Conservation (phyloP, 2,797 vertebrate species). For the Lepus oiostolus region DNA sequence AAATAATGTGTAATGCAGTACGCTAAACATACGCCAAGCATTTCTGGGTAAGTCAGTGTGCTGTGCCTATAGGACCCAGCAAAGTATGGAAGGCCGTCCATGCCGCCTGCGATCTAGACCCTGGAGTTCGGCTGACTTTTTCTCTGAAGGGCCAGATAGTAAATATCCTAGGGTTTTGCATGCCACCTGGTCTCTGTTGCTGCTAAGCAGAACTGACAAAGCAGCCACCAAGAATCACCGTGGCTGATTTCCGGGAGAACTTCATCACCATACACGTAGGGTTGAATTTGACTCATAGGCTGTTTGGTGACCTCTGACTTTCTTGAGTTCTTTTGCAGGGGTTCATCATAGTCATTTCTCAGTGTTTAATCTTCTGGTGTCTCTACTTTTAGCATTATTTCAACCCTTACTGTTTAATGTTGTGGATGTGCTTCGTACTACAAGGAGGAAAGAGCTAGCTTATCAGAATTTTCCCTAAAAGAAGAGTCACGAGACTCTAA, state of each 20-base stretch:
- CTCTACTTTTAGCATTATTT: not conserved
- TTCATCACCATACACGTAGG: not conserved
- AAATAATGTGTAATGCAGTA: not conserved
- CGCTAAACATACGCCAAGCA: not conserved
- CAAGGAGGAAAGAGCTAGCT: not conserved
- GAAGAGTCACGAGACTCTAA: constrained; percentile 27
- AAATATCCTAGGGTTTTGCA: not conserved
- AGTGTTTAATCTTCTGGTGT: not conserved
- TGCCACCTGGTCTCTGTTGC: not conserved
- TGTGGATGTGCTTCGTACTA: constrained; percentile 19
- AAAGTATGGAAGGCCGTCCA: not conserved
- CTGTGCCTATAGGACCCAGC: too few species aligned
- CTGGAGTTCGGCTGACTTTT: not conserved
- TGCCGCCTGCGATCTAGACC: not conserved
- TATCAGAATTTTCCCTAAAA: constrained; percentile 34
- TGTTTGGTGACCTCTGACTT: not conserved
- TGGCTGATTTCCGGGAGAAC: not conserved
- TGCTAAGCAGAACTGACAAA: not conserved
- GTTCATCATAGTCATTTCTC: not conserved
- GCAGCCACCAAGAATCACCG: not conserved
- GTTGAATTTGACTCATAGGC: not conserved
- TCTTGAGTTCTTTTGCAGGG: not conserved
- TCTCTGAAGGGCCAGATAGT: not conserved
- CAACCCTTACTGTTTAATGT: constrained; percentile 1
- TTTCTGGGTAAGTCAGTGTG: not conserved